Base-by-base conservation (phyloP, 37 sponge, comb jelly and placozoan species). In the Spongilla lacustris region DNA sequence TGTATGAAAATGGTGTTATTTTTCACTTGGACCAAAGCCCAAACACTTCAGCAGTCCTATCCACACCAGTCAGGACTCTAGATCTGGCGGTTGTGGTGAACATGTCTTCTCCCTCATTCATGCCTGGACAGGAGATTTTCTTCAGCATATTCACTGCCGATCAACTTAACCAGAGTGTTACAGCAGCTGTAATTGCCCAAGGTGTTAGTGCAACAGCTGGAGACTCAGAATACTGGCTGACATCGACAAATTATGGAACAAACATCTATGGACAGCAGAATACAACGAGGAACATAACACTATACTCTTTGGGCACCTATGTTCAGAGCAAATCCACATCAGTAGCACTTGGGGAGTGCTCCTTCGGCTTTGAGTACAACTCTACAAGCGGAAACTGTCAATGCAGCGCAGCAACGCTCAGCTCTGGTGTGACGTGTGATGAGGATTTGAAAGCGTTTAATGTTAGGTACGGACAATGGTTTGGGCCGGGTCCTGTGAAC, bases 401-500 rank as follows among this genome's bases (percentile, higher is more conserved):
- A 1, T 58, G 58, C 58, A 10, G 58, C 1, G 11, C 4, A 13
- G 58, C 58, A 6, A 17, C 58, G 11, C 14, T 14, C 21, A 58
- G 11, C 11, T 58, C 58, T 0, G 1, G 21, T 19, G 58, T 58
- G 11, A 17, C 21, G 12, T 58, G 58, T 58, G 58, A 58, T 17
- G 1, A 8, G 19, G 21, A 58, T 17, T 17, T 58, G 58, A 58
- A 58, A 58, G 12, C 11, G 14, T 33, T 85, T 23, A 30, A 32
- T 12, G 72, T 90, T 32, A 78, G 83, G 26, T 23, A 36, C 27
- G 48, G 38, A 24, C 32, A 14, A 19, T 90, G 91, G 91, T 26
- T 81, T 24, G 91, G 91, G 0, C 27, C 29, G 4, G 80, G 38
- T 8, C 82, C 82, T 30, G 11, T 17, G 21, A 49, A 75, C 49